Base-by-base conservation (phyloP, 2,113 vertebrate genomes). In the Pantherophis guttatus region DNA sequence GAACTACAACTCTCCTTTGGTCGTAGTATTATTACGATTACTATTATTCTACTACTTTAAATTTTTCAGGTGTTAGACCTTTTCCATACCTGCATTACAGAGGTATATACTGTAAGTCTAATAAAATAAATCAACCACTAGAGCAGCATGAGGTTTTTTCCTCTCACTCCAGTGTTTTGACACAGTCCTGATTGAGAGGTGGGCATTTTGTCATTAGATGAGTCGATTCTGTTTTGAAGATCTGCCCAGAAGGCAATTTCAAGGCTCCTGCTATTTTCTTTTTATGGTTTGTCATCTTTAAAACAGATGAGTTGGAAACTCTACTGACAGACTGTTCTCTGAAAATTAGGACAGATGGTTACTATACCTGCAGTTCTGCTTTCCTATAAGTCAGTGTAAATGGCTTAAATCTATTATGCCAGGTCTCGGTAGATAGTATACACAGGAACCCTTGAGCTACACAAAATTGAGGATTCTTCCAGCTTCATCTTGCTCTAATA, bases 161-260 rank as follows among this genome's bases (percentile, higher is more conserved):
- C 3, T 1, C 29, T 48, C 21, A 81, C 7, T 1, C 48, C 0
- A 3, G 6, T 39, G 1, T 92, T 70, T 33, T 93, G 75, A 89
- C 0, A 24, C 86, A 6, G 92, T 70, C 6, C 87, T n/a, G 90
- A 0, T 0, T 50, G 92, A 88, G 59, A 93, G 53, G 0, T 0
- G 93, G 95, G 95, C 95, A 91, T 23, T 7, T 0, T 2, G 26
- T 62, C 94, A n/a, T 92, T 48, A 8, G 94, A 89, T 8, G 59
- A 90, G 59, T 44, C 91, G 70, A 86, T 86, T 70, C 33, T 81
- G 0, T 89, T 50, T 57, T 26, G 93, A 95, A 94, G 65, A 33
- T 33, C 65, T 70, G 29, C 65, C 55, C 52, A 88, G 52, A 21
- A 39, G 17, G 15, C 21, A 89, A 44, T 23, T 44, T 44, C 39